Evolutionary conservation across 1,140 invertebrate genomes (phyloP).

Genomic region (Rhopalosiphum padi): DNA sequence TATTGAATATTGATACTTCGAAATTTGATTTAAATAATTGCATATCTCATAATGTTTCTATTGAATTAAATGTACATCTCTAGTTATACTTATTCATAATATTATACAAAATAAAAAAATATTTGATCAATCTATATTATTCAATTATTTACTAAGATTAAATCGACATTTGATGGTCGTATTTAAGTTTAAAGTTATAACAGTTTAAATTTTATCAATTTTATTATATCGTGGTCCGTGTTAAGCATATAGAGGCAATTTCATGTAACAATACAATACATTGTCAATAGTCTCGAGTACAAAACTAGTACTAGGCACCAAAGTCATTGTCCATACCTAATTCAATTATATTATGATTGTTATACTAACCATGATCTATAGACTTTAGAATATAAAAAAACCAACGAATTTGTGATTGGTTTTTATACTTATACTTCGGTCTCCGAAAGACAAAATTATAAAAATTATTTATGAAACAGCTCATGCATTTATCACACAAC

Average conservation of each 20-base stretch:
- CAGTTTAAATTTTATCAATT: not conserved
- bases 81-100: not conserved
- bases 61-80: not conserved
- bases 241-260: not conserved
- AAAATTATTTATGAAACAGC: not conserved
- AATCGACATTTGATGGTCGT: not conserved
- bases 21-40: not conserved
- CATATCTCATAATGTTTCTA: not conserved
- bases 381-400: no score
- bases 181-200: not conserved
- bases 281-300: not conserved
- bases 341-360: not conserved
- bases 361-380: not conserved
- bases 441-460: not conserved
- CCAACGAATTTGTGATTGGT: no score
- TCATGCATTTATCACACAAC: not conserved
- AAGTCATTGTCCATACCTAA: not conserved
- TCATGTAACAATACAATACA: not conserved
- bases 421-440: not conserved
- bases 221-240: not conserved
- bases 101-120: not conserved
- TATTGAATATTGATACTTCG: not conserved
- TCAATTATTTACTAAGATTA: not conserved
- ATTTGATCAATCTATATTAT: not conserved
- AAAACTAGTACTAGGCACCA: not conserved